Percentiles rank a stretch among this genome's conserved stretches.
phyloP scores from a whole-genome alignment of 2,888 invertebrate genomes.

The Sarcophaga caerulescens region DNA sequence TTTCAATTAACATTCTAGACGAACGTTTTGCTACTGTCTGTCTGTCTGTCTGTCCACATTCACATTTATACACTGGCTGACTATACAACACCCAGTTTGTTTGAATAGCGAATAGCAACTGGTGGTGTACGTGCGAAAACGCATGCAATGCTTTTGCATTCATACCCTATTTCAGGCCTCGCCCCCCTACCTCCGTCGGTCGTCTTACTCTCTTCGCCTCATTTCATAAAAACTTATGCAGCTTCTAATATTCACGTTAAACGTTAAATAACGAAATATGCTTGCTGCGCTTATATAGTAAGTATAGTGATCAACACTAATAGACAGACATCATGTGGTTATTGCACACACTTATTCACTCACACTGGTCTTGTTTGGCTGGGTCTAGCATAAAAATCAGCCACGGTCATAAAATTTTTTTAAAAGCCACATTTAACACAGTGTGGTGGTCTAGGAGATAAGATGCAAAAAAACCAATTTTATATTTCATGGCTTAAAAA shows the following conservation, averaged over 20 bases:
- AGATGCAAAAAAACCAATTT: neutral
- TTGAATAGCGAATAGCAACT: conserved; percentile 60
- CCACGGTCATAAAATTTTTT: neutral
- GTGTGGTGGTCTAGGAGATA: neutral
- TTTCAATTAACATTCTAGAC: conserved; percentile 61
- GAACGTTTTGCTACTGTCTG: conserved; percentile 1
- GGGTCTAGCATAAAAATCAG: conserved; percentile 42
- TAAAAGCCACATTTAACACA: neutral
- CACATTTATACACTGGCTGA: neutral
- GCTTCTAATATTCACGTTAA: conserved; percentile 40
- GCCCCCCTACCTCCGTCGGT: neutral
- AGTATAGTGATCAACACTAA: conserved; percentile 44
- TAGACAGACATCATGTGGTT: neutral
- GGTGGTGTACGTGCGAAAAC: conserved; percentile 81
- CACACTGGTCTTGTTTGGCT: neutral
- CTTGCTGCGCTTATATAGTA: conserved; percentile 14
- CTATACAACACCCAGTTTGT: conserved; percentile 48
- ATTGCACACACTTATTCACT: conserved; percentile 17
- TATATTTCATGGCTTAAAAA: neutral
- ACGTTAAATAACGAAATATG: conserved; percentile 45
- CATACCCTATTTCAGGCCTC: conserved; percentile 37
- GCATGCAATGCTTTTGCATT: conserved; percentile 75
- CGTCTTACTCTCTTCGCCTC: no score
- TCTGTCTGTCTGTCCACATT: neutral
- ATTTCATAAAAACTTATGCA: neutral